phyloP scores from a whole-genome alignment of 2,888 invertebrate species.

The Caenorhabditis sp. region DNA sequence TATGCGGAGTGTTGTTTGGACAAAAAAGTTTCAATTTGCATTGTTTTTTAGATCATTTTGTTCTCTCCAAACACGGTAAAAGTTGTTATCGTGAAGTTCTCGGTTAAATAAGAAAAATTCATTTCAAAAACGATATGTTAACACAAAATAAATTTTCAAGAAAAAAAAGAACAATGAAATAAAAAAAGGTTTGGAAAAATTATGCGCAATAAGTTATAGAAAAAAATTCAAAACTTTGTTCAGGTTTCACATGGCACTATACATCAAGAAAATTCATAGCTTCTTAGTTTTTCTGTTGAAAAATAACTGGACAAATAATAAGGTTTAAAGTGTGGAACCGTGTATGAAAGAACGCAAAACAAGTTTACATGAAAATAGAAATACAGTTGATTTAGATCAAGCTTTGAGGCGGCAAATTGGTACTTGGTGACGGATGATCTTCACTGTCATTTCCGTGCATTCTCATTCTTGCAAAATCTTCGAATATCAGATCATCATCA shows the following conservation, averaged over 20 bases:
- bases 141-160: conserved; percentile 1
- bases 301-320: too few relatives aligned
- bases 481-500: conserved; percentile 98
- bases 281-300: too few relatives aligned
- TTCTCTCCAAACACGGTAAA: conserved; percentile 2
- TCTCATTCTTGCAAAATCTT: conserved; percentile 96
- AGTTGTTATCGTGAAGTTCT: too few relatives aligned
- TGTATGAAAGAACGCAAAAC: conserved; percentile 5
- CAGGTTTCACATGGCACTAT: too few relatives aligned
- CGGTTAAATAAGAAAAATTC: too few relatives aligned
- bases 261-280: too few relatives aligned
- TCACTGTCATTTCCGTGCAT: conserved; percentile 81
- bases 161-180: neutral
- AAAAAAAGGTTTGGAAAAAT: neutral
- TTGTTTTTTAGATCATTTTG: too few relatives aligned
- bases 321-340: neutral
- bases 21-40: neutral
- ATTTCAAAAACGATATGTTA: too few relatives aligned
- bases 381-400: neutral
- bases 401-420: conserved; percentile 18
- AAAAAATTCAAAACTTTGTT: too few relatives aligned
- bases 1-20: conserved; percentile 6
- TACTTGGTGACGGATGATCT: conserved; percentile 37
- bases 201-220: too few relatives aligned
- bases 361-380: neutral